Evolutionary conservation across 2,113 vertebrate genomes (phyloP).

Genomic region (Danio rerio): DNA sequence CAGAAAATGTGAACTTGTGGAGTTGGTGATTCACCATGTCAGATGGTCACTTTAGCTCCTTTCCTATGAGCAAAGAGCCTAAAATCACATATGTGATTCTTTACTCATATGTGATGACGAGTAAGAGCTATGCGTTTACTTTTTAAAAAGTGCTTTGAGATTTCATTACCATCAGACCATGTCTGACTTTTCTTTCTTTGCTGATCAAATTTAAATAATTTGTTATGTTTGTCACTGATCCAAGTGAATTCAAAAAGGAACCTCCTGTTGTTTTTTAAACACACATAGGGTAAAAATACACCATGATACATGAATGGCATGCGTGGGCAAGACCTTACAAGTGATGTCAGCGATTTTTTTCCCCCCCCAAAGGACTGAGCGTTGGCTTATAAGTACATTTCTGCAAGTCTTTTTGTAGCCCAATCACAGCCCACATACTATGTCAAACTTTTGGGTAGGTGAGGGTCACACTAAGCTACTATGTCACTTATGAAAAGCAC

Average conservation of each 20-base stretch:
- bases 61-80: too few species aligned
- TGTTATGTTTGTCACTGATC: background rate
- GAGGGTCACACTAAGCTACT: conserved; percentile 40
- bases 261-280: background rate
- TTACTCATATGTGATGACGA: too few species aligned
- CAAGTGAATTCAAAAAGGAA: background rate
- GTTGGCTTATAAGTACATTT: conserved; percentile 20
- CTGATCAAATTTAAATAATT: background rate
- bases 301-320: background rate
- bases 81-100: too few species aligned
- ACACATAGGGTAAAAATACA: background rate
- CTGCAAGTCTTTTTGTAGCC: conserved; percentile 8
- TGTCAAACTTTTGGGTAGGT: conserved; percentile 10
- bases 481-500: conserved; percentile 46
- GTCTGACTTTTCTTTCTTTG: too few species aligned
- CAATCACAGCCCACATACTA: conserved; percentile 26
- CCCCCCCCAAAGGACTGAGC: background rate
- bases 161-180: too few species aligned
- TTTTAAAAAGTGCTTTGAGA: too few species aligned
- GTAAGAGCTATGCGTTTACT: too few species aligned
- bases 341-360: conserved; percentile 25
- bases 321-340: background rate
- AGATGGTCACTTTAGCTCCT: too few species aligned
- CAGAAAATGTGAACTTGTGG: too few species aligned
- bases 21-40: too few species aligned